Conservation (phyloP, 2,888 invertebrate genomes). For the Zhengitettix transpicula region DNA sequence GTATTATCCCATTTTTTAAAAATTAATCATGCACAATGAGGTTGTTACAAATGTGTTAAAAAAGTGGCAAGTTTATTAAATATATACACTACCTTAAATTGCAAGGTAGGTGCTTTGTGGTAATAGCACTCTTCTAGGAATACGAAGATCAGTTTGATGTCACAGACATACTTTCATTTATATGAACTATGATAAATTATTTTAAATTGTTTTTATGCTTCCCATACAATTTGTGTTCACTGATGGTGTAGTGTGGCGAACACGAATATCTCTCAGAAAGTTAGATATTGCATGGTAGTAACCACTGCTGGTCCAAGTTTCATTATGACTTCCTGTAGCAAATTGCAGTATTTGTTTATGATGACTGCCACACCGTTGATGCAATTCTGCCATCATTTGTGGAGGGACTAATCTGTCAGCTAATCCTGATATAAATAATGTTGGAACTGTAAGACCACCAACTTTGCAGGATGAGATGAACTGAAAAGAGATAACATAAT, state of each 20-base stretch:
- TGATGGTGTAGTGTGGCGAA: neutral
- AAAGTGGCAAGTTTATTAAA: no score
- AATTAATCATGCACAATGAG: no score
- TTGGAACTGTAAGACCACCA: constrained; percentile 52
- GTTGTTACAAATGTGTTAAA: no score
- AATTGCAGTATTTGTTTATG: constrained; percentile 64
- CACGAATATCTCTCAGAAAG: constrained; percentile 12
- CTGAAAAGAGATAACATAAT: constrained; percentile 29
- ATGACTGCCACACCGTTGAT: constrained; percentile 52
- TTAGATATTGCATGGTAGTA: constrained; percentile 32
- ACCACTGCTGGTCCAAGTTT: constrained; percentile 80
- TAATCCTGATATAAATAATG: constrained; percentile 75
- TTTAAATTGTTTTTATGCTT: neutral
- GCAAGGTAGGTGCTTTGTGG: no score
- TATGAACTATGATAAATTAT: neutral
- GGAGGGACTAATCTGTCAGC: constrained; percentile 81
- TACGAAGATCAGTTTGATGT: no score
- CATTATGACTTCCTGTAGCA: constrained; percentile 78
- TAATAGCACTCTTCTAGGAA: no score
- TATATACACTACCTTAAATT: no score
- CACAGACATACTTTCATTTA: no score
- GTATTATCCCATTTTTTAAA: no score
- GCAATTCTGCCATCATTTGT: constrained; percentile 71
- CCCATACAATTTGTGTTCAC: neutral
- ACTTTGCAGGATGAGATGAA: constrained; percentile 62